A percentile compares a stretch with the other conserved stretches of the same genome.
phyloP scores from a whole-genome alignment of 2,888 invertebrate species.

The Coleophora flavipennella region DNA sequence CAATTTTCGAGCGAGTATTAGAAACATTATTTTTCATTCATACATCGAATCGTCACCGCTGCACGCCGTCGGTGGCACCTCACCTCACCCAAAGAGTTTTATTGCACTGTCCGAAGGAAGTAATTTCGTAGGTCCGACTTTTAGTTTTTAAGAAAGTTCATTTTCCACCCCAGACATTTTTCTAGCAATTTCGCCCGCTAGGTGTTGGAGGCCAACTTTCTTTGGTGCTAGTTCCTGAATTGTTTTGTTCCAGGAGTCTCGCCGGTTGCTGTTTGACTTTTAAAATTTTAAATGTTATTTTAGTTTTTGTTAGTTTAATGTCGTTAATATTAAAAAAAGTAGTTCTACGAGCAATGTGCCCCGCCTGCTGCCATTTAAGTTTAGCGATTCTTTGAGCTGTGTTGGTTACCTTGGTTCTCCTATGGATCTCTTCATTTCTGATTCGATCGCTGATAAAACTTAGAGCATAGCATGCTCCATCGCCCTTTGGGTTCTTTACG shows the following conservation, averaged over 20 bases:
- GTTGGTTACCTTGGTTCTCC: too few species aligned
- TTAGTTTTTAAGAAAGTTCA: constrained; percentile 70
- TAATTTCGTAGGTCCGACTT: constrained; percentile 71
- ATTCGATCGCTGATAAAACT: too few species aligned
- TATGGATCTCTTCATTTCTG: too few species aligned
- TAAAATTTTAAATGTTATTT: background rate
- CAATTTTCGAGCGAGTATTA: too few species aligned
- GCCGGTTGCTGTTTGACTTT: background rate
- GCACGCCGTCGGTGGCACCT: constrained; percentile 27
- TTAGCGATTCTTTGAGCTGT: too few species aligned
- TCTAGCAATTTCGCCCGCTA: constrained; percentile 35
- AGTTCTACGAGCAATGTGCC: too few species aligned
- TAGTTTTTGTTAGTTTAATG: background rate
- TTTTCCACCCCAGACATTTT: constrained; percentile 58
- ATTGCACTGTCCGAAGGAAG: constrained; percentile 68
- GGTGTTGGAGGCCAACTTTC: constrained; percentile 24
- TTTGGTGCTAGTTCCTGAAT: constrained; percentile 5
- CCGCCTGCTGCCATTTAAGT: too few species aligned
- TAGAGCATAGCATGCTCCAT: too few species aligned
- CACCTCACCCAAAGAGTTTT: constrained; percentile 60
- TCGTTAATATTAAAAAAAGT: too few species aligned
- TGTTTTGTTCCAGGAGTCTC: constrained; percentile 4
- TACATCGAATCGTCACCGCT: background rate
- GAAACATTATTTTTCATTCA: too few species aligned
- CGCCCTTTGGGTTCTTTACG: too few species aligned